These are phyloP conservation scores for Troides helena DNA, from an alignment of 2,888 invertebrate genomes.

Conservation along the genomic window DNA sequence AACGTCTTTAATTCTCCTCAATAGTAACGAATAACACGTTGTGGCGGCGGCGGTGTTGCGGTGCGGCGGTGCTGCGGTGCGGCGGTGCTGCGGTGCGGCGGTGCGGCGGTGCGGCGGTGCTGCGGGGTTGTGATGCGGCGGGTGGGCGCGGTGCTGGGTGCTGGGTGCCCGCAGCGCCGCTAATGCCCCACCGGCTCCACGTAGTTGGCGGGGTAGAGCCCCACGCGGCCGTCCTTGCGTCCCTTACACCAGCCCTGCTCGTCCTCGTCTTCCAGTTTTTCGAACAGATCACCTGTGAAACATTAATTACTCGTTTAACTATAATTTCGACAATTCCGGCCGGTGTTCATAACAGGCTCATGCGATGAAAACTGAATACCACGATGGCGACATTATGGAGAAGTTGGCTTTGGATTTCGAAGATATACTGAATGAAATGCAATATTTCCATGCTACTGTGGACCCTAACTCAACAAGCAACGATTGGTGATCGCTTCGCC, in stretches of 20 bases:
- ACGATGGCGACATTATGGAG: too few relatives aligned
- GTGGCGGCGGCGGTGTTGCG: not conserved
- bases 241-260: conserved; percentile 99
- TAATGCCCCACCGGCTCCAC: conserved; percentile 86
- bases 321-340: too few relatives aligned
- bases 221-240: conserved; percentile 95
- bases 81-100: too few relatives aligned
- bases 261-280: conserved; percentile 98
- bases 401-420: too few relatives aligned
- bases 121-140: too few relatives aligned
- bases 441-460: too few relatives aligned
- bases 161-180: conserved; percentile 32
- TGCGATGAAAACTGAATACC: too few relatives aligned
- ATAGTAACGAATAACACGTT: not conserved
- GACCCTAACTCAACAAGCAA: too few relatives aligned
- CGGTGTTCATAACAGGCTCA: too few relatives aligned
- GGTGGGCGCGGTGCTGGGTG: not conserved
- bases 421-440: too few relatives aligned
- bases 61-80: too few relatives aligned
- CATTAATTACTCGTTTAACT: not conserved
- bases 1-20: not conserved
- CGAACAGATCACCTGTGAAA: conserved; percentile 96
- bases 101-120: not conserved
- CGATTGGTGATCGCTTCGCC: too few relatives aligned
- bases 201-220: conserved; percentile 98